Evolutionary conservation across 2,113 vertebrate genomes (phyloP), one percentile per base, ranked within the genome.

Genomic region (Camelus dromedarius): DNA sequence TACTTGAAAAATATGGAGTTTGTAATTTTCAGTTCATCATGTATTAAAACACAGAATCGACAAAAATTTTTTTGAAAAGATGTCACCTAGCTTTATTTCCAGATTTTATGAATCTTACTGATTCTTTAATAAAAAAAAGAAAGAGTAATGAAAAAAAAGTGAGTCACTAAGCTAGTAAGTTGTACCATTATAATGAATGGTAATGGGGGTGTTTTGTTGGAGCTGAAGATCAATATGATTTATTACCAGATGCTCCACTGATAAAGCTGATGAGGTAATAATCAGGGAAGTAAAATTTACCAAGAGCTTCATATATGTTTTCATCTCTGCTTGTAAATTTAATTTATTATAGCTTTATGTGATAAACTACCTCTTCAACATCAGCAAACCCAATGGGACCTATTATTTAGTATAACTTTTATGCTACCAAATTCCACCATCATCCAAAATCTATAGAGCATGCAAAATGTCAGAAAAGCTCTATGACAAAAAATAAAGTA

Each of bases 251-350:
- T 83, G 56, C 77, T 96, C 80, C 64, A 70, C n/a, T 83, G 83
- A 90, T 83, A 90, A 86, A 93, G 73, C 50, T 91, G 54, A 75
- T 79, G 93, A 86, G 75, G 32, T 85, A 93, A 96, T 85, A 93
- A 91, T 48, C 54, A 89, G 72, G 80, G 66, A 95, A 93, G 46
- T 93, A 85, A 93, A 95, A 94, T 86, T 91, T 85, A 83, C 46
- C 50, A 69, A 64, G 8, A 64, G 28, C 19, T 48, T 91, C 50
- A 69, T 35, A 67, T 60, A 58, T 30, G 50, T 15, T 90, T 90
- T 81, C 66, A 88, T 82, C 28, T 81, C 18, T 89, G 72, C 22
- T 73, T 73, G 69, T 69, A 93, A 80, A 83, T 87, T 91, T 69
- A 90, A 94, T 82, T 85, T 91, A 94, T 69, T 77, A 50, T 48